phyloP scores from a whole-genome alignment of 2,113 vertebrate genomes.

The Perca schrenkii region DNA sequence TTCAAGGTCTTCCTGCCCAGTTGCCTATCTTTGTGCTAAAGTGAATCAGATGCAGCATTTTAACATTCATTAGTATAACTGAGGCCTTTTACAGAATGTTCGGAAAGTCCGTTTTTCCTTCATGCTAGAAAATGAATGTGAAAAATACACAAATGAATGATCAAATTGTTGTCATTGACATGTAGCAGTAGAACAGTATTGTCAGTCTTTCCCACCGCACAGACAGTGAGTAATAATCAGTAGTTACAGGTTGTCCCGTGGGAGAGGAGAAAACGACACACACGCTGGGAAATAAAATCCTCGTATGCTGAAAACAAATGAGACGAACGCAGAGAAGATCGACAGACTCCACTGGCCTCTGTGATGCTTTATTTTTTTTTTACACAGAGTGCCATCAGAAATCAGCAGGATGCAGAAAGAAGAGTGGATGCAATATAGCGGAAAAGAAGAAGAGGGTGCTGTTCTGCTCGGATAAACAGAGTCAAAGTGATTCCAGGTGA shows the following conservation, averaged over 20 bases:
- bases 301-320: constrained; percentile 7
- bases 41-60: neutral
- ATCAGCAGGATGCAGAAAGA: constrained; percentile 13
- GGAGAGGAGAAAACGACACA: neutral
- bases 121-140: neutral
- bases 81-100: neutral
- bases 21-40: neutral
- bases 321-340: neutral
- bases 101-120: neutral
- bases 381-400: neutral
- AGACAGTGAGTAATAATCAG: neutral
- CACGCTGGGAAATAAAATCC: neutral
- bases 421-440: neutral
- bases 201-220: neutral
- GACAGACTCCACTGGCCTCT: neutral
- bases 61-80: neutral
- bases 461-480: too few relatives aligned
- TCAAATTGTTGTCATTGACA: neutral
- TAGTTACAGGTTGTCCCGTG: neutral
- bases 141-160: neutral
- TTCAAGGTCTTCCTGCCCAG: neutral
- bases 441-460: neutral
- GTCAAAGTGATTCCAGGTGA: too few relatives aligned
- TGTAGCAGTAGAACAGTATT: neutral
- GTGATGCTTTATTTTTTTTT: neutral